These are phyloP conservation scores for Augochlora pura DNA, from an alignment of 1,140 invertebrate species.

Conservation along the genomic window DNA sequence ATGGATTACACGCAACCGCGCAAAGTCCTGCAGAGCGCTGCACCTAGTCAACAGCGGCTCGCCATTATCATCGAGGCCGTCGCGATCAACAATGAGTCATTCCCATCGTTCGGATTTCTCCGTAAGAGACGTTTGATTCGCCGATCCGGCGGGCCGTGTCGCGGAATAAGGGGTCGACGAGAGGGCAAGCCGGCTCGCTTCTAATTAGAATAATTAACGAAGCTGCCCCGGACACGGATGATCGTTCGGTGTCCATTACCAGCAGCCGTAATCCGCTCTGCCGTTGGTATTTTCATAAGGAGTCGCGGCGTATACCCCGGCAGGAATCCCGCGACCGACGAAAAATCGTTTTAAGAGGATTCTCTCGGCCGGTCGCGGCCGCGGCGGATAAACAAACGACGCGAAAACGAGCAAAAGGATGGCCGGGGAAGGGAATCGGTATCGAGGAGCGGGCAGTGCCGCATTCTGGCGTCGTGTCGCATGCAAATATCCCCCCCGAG, in stretches of 20 bases:
- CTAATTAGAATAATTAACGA: constrained; percentile 68
- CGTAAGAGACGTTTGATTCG: too few relatives aligned
- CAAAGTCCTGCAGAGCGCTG: too few relatives aligned
- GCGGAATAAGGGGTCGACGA: constrained; percentile 33
- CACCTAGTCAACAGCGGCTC: too few relatives aligned
- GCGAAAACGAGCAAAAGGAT: constrained; percentile 23
- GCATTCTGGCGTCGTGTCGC: constrained; percentile 65
- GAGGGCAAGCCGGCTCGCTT: constrained; percentile 39
- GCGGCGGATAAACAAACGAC: constrained; percentile 29
- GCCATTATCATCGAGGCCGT: too few relatives aligned
- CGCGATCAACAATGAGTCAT: too few relatives aligned
- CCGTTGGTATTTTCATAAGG: constrained; percentile 40
- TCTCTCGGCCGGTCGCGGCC: background rate
- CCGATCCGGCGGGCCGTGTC: background rate
- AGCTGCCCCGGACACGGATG: constrained; percentile 40
- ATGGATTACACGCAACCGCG: too few relatives aligned
- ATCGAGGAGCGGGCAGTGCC: constrained; percentile 54
- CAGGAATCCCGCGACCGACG: constrained; percentile 13
- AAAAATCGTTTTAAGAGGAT: constrained; percentile 50
- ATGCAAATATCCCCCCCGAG: constrained; percentile 60
- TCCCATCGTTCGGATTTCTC: too few relatives aligned
- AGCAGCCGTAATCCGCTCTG: constrained; percentile 12
- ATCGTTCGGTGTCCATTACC: constrained; percentile 44
- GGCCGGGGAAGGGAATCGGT: constrained; percentile 51
- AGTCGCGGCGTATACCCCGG: constrained; percentile 8